Evolutionary conservation across 2,888 invertebrate genomes (phyloP), one percentile per base, ranked within the genome.

Genomic region (Phaedon cochleariae): DNA sequence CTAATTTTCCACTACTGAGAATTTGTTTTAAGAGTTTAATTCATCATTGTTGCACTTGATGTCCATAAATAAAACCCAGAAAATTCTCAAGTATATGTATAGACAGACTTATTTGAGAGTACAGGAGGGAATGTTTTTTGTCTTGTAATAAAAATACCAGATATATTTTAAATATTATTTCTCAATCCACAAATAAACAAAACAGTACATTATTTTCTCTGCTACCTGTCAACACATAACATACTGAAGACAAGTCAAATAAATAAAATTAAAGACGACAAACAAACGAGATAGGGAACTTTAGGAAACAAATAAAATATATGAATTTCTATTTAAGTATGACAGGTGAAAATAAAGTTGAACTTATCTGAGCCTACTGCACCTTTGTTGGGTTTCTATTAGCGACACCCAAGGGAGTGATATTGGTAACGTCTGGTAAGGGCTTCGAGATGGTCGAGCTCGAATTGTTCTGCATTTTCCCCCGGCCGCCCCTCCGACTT

Each of bases 401-500:
- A 9, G 72, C 48, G 45, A 67, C 65, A 3, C 65, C 49, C 49
- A 73, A 62, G 21, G 71, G 60, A 76, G 79, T 84, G 77, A 80
- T 84, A 79, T 79, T 80, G 34, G 77, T 77, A 37, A 77, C 76
- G 68, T 86, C 85, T 5, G 83, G 77, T 48, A 85, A 75, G 18
- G 85, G 84, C 62, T 76, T 75, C 10, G 65, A 34, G 26, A 37
- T 15, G 53, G 74, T 70, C 6, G 64, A 73, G 57, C 77, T 79
- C 9, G 76, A 62, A 57, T 75, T 70, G 65, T 73, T 73, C 59
- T 82, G 82, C 59, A 80, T 74, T 81, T 83, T 83, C 26, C 86
- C 85, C 49, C 85, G 81, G 1, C 85, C 85, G 59, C 85, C 85
- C 15, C 85, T 80, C 67, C 85, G 82, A 66, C 87, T 83, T 72